Evolutionary conservation across 2,888 invertebrate species (phyloP).

Genomic region (Eilema depressum): DNA sequence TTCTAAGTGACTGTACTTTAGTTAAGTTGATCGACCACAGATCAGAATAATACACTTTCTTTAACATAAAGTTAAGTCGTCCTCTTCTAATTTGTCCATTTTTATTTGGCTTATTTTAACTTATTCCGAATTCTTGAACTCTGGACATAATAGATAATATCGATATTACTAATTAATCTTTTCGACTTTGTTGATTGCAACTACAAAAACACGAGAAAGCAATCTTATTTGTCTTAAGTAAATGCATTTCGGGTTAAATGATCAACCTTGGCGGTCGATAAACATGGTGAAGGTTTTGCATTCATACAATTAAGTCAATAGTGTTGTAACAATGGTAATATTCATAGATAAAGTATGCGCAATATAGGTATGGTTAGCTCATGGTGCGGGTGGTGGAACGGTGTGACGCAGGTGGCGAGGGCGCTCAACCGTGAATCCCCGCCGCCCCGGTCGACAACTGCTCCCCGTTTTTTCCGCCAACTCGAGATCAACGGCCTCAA

Average conservation of each 20-base stretch:
- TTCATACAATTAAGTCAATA: slow-evolving; percentile 8
- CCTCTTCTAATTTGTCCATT: not conserved
- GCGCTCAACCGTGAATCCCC: slow-evolving; percentile 84
- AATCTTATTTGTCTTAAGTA: slow-evolving; percentile 13
- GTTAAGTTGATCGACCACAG: too few species aligned
- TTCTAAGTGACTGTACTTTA: too few species aligned
- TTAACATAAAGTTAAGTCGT: not conserved
- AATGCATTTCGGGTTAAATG: slow-evolving; percentile 22
- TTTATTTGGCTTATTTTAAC: not conserved
- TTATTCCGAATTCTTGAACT: not conserved
- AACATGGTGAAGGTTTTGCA: slow-evolving; percentile 17
- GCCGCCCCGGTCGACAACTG: slow-evolving; percentile 74
- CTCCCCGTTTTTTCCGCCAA: slow-evolving; percentile 76
- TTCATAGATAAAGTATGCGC: slow-evolving; percentile 15
- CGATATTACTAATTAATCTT: not conserved
- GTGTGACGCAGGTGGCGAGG: slow-evolving; percentile 71
- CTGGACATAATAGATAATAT: too few species aligned
- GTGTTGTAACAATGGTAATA: slow-evolving; percentile 10
- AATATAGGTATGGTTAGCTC: slow-evolving; percentile 7
- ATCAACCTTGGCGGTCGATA: slow-evolving; percentile 32
- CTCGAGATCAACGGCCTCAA: slow-evolving; percentile 77
- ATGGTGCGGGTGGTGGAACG: slow-evolving; percentile 48
- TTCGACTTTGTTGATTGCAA: not conserved
- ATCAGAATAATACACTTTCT: too few species aligned
- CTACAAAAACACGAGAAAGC: slow-evolving; percentile 12